These are phyloP conservation scores for Typhlichthys eigenmanni DNA, from an alignment of 2,797 vertebrate species.

Conservation along the genomic window DNA sequence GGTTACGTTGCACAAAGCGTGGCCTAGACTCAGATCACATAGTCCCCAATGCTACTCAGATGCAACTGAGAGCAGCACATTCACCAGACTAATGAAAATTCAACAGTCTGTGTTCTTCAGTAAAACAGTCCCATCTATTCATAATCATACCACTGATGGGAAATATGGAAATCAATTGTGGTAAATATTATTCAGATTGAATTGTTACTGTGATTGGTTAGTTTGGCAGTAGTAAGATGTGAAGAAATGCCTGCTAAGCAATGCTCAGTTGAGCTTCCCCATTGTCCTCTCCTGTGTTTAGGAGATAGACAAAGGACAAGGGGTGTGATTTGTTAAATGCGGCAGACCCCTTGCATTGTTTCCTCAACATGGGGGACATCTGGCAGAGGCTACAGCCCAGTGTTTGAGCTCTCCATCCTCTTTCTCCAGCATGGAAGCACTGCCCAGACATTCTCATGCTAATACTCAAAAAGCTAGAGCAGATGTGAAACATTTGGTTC, in stretches of 20 bases:
- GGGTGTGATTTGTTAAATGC: slow-evolving; percentile 81
- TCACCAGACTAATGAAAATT: slow-evolving; percentile 36
- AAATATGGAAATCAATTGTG: neutral
- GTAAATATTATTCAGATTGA: neutral
- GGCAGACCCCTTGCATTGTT: slow-evolving; percentile 68
- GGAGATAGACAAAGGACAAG: slow-evolving; percentile 45
- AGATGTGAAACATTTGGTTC: slow-evolving; percentile 96
- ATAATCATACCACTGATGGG: neutral
- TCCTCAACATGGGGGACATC: slow-evolving; percentile 81
- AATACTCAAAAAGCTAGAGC: slow-evolving; percentile 82
- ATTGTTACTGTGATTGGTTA: neutral
- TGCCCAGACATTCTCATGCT: slow-evolving; percentile 88
- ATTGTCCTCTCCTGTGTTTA: slow-evolving; percentile 41
- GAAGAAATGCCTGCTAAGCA: neutral
- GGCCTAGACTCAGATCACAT: slow-evolving; percentile 11
- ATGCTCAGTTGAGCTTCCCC: slow-evolving; percentile 7
- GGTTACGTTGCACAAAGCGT: slow-evolving; percentile 14
- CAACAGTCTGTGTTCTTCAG: neutral
- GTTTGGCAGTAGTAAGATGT: neutral
- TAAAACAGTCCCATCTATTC: neutral
- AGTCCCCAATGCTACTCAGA: slow-evolving; percentile 20
- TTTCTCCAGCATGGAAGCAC: slow-evolving; percentile 83
- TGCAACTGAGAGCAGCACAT: slow-evolving; percentile 25
- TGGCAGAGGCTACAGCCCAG: slow-evolving; percentile 77
- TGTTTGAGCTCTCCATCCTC: slow-evolving; percentile 73